Base-by-base conservation (phyloP, 1,140 invertebrate genomes). In the Drosophila varians region DNA sequence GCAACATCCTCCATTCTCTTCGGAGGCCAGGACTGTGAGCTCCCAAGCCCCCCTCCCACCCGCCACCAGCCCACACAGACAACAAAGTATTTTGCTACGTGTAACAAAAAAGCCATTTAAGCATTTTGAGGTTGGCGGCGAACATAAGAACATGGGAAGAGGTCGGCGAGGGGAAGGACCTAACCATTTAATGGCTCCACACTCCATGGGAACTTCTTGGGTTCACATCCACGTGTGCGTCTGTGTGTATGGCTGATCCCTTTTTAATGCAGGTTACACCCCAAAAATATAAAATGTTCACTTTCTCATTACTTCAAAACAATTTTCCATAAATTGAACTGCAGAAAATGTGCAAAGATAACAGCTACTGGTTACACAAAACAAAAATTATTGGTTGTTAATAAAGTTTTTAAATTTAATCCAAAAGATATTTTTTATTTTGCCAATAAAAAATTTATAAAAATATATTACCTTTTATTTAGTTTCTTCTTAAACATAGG, bases 21-120 rank as follows among this genome's bases (percentile, higher is more conserved):
- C 46, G 31, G 48, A 45, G 21, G 12, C 52, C 4, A 36, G 40
- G n/a, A n/a, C n/a, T n/a, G n/a, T n/a, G n/a, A n/a, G n/a, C n/a
- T n/a, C n/a, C n/a, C n/a, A n/a, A n/a, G n/a, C n/a, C n/a, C n/a
- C n/a, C 34, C 8, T 8, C 3, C 14, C 51, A 18, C 28, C 54
- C 18, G 7, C 11, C 11, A 12, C 40, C 53, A 36, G 16, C n/a
- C 34, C 21, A 49, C 36, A 53, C 74, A 70, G 82, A 83, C 78
- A 87, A 87, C 82, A 87, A 87, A 87, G 82, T 87, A 87, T 87
- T 87, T 87, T 87, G 64, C 77, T 87, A 87, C 82, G 82, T 87
- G 82, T 87, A 87, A 87, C 82, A 87, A 87, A 87, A 87, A 87
- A 87, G 82, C 82, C 82, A 87, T 87, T 87, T 87, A 87, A 87